These are phyloP conservation scores for Chaenogobius annularis DNA, from an alignment of 2,113 vertebrate genomes.

Conservation along the genomic window DNA sequence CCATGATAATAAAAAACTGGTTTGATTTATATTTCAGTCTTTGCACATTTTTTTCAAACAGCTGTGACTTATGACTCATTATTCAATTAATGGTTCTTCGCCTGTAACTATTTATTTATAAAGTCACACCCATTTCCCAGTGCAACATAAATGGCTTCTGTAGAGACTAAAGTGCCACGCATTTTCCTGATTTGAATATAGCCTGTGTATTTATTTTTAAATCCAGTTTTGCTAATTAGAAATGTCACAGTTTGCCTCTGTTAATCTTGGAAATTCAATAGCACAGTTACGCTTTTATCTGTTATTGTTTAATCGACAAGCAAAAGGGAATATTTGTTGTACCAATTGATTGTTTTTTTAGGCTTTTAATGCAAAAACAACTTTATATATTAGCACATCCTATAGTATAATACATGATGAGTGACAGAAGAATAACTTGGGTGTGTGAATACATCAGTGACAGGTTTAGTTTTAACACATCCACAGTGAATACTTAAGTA, in stretches of 20 bases:
- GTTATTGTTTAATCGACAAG: no score
- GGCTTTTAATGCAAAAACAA: no score
- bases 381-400: background rate
- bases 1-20: constrained; percentile 43
- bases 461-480: constrained; percentile 9
- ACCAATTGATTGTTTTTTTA: no score
- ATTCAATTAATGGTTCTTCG: background rate
- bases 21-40: constrained; percentile 13
- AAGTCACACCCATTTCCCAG: background rate
- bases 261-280: no score
- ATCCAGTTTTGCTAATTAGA: background rate
- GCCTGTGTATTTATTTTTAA: background rate
- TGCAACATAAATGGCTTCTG: background rate
- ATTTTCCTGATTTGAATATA: no score
- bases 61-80: background rate
- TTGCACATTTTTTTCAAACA: background rate
- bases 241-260: background rate
- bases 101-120: background rate
- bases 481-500: constrained; percentile 23
- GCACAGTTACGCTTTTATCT: background rate
- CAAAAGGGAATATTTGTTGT: no score
- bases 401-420: background rate
- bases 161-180: background rate
- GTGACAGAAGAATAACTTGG: background rate
- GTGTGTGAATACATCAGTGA: background rate